phyloP scores from a whole-genome alignment of 1,140 invertebrate genomes.

The Bombyx mandarina region DNA sequence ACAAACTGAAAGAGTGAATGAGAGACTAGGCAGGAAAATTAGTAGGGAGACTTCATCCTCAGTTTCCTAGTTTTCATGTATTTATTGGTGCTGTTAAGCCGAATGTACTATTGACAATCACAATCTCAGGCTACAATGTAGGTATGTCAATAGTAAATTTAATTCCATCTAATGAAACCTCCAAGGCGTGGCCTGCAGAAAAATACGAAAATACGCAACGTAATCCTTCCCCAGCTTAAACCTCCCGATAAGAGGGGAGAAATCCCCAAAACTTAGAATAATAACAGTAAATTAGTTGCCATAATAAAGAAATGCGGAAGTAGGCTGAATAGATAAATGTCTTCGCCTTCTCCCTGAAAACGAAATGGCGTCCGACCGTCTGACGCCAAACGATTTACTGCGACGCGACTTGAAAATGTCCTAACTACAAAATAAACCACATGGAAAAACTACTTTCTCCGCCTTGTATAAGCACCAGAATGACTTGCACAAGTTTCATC shows the following conservation, averaged over 20 bases:
- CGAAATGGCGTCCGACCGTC: slow-evolving; percentile 46
- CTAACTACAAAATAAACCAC: slow-evolving; percentile 8
- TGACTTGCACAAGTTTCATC: slow-evolving; percentile 7
- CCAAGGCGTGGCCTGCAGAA: no score
- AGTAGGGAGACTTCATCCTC: no score
- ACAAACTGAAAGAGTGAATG: no score
- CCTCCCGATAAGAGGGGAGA: not conserved
- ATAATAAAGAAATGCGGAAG: slow-evolving; percentile 53
- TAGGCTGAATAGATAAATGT: slow-evolving; percentile 29
- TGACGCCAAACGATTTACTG: slow-evolving; percentile 42
- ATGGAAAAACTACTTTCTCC: slow-evolving; percentile 2
- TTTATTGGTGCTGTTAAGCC: no score
- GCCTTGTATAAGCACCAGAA: slow-evolving; percentile 7
- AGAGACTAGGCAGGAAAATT: no score
- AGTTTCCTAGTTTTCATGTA: no score
- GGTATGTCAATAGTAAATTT: no score
- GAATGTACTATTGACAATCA: no score
- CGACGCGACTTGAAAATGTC: slow-evolving; percentile 20
- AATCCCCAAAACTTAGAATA: slow-evolving; percentile 4
- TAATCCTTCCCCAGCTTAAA: not conserved
- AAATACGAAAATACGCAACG: no score
- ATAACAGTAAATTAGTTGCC: slow-evolving; percentile 52
- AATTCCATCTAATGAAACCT: no score
- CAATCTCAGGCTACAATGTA: no score
- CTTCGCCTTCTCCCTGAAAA: slow-evolving; percentile 32